Percentiles rank a stretch among this genome's conserved stretches.
These are phyloP conservation scores for Felis catus DNA, from an alignment of 2,113 vertebrate species.

Conservation along the genomic window F.catus_Fca126_mat1.0 CM031425.1:49044501-49045000, in stretches of 20 bases:
- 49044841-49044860: conserved; percentile 34
- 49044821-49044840: not conserved
- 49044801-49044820: not conserved
- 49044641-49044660: not conserved
- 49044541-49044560: not conserved
- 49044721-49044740: not conserved
- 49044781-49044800: not conserved
- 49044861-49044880: not conserved
- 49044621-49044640: not conserved
- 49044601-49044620: not conserved
- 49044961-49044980: not conserved
- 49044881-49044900: not conserved
- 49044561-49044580: not conserved
- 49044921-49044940: not conserved
- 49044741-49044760: not conserved
- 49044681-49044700: not conserved
- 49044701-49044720: not conserved
- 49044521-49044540: not conserved
- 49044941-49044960: not conserved
- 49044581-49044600: not conserved
- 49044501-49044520: not conserved
- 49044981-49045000: not conserved
- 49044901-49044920: not conserved
- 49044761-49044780: not conserved
- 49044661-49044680: not conserved